Evolutionary conservation across 2,797 vertebrate genomes (phyloP), one percentile per base, ranked within the genome.

Genomic region (Siniperca undulata): DNA sequence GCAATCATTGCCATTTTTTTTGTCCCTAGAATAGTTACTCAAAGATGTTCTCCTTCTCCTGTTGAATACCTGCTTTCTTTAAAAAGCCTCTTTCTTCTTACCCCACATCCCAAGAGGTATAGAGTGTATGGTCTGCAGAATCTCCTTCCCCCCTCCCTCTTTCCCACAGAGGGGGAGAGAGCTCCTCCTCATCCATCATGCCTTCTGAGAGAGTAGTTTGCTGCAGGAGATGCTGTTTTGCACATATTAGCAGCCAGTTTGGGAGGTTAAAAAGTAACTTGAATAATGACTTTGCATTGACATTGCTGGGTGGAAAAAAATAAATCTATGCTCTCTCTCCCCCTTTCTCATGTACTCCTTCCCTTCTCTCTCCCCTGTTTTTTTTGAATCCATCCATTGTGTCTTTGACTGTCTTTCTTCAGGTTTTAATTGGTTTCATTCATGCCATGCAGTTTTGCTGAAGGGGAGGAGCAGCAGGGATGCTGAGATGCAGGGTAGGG

Each of bases 361-460:
- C 56, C 19, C n/a, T 70, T 66, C 50, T 71, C 58, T 77, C 67
- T 66, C 55, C 58, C 16, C 40, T n/a, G 34, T n/a, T 40, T 81
- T 76, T 82, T 70, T 81, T 59, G 13, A 82, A 76, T 79, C 85
- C 81, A 70, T 90, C 75, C 66, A 62, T 70, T 81, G 59, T 79
- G 74, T 85, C 79, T 87, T 77, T 88, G 77, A 84, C 73, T 78
- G 84, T 91, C 83, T 82, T 90, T 86, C 84, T 82, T 73, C 46
- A 14, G 70, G 24, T 83, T 90, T 88, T 76, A 76, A 84, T 83
- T 72, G 77, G 78, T 91, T 92, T 91, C 82, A 79, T 93, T 95
- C 95, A 95, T 95, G 95, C 95, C 95, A 96, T 95, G 95, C 95
- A 94, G 87, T 90, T 95, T 93, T 88, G 88, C 82, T 93, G 89